These are phyloP conservation scores for Drosophila tanythrix DNA, from an alignment of 2,888 invertebrate species.

Conservation along the genomic window DNA sequence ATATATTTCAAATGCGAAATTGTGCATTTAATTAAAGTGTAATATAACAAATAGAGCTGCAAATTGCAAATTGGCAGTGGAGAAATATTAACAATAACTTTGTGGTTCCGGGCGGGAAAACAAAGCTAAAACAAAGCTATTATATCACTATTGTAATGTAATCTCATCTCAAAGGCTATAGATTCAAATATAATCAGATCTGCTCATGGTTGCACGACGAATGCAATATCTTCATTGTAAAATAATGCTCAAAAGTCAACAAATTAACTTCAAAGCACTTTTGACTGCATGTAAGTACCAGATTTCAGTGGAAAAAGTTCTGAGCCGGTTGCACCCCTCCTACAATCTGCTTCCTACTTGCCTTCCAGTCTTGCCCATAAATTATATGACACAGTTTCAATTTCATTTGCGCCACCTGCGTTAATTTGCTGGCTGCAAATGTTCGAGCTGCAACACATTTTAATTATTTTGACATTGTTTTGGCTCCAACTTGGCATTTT, in stretches of 20 bases:
- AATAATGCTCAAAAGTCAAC: not conserved
- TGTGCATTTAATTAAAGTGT: not conserved
- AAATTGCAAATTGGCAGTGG: not conserved
- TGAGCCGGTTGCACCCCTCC: not conserved
- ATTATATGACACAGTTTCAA: slow-evolving; percentile 10
- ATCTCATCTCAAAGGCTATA: not conserved
- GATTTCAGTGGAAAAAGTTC: not conserved
- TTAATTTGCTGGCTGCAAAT: slow-evolving; percentile 14
- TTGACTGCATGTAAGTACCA: not conserved
- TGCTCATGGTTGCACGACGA: not conserved
- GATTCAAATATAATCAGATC: not conserved
- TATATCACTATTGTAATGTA: not conserved
- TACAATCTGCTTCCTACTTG: not conserved
- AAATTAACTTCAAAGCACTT: not conserved
- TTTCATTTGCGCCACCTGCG: slow-evolving; percentile 15
- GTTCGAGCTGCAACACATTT: slow-evolving; percentile 9
- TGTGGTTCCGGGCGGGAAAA: not conserved
- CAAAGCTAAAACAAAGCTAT: not conserved
- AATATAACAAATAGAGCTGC: no score
- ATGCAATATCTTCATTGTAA: not conserved
- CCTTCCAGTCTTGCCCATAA: not conserved
- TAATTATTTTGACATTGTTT: slow-evolving; percentile 39
- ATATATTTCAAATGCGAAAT: not conserved
- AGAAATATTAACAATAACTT: not conserved
- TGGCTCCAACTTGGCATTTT: slow-evolving; percentile 5